Evolutionary conservation across 2,888 invertebrate genomes (phyloP), one percentile per base, ranked within the genome.

Genomic region (Eupithecia dodoneata): DNA sequence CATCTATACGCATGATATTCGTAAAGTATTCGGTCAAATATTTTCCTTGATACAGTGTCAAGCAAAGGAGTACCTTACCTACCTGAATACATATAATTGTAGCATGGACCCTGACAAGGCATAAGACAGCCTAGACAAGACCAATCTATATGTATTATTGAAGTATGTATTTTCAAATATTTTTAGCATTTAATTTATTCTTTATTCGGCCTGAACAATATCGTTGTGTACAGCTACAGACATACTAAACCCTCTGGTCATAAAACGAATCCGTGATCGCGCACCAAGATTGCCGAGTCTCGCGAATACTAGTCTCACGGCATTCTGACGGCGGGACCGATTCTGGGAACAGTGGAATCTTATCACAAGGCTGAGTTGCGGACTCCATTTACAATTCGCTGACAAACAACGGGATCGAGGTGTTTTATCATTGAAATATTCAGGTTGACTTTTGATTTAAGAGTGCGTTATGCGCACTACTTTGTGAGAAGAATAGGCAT

Each of bases 251-350:
- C 42, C 15, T 7, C 13, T 42, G 41, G 66, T 42, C 66, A 63
- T 42, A 70, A 15, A 70, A 70, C 47, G 67, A 70, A 70, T 70
- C 70, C 41, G 72, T 70, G 73, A 78, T 75, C 78, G 69, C 42
- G 49, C 71, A 75, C 47, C 65, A 70, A 67, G 75, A 78, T 78
- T 71, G 71, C 45, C 66, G 45, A 49, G 65, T 42, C 41, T 73
- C 55, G 66, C 72, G 65, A 75, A 72, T 75, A 77, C 76, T 77
- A 66, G 76, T 72, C 75, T 74, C 76, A 74, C 76, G 67, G 79
- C 79, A 79, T 79, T 80, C 74, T 78, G 73, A 78, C 75, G 73
- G 78, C 77, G 71, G 77, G 72, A 70, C 73, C 45, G 73, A 76
- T 79, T 80, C 73, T 72, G 71, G 72, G 80, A 81, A 77, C 42